Conservation (phyloP, 2,113 vertebrate genomes). For the Spea multiplicata region DNA sequence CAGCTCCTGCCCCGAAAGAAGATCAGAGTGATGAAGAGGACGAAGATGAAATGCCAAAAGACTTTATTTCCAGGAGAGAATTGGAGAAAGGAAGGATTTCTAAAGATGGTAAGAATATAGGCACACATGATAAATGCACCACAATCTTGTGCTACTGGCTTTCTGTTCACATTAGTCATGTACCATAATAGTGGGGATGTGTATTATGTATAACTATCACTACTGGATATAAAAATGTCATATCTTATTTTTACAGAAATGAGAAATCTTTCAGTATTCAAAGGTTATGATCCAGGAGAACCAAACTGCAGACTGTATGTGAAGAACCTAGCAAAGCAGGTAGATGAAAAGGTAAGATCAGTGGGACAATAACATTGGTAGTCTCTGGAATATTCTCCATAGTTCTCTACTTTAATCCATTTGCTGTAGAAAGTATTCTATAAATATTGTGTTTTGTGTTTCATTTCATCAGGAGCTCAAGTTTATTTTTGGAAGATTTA, state of each 20-base stretch:
- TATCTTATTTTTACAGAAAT: constrained; percentile 76
- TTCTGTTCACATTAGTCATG: too few species aligned
- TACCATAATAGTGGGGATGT: too few species aligned
- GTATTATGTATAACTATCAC: too few species aligned
- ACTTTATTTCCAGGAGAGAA: constrained; percentile 88
- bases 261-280: constrained; percentile 90
- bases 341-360: constrained; percentile 85
- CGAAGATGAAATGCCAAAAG: constrained; percentile 78
- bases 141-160: too few species aligned
- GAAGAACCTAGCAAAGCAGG: constrained; percentile 95
- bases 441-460: background rate
- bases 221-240: too few species aligned
- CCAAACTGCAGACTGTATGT: constrained; percentile 96
- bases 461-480: constrained; percentile 83
- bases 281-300: constrained; percentile 91
- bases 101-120: constrained; percentile 75
- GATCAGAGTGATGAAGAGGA: constrained; percentile 75
- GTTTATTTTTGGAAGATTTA: constrained; percentile 93
- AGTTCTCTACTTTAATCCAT: background rate
- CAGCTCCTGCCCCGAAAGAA: constrained; percentile 65
- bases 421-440: background rate
- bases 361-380: background rate
- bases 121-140: too few species aligned
- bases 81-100: constrained; percentile 86
- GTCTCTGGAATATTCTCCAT: too few species aligned